A percentile compares a stretch with the other conserved stretches of the same genome.
Evolutionary conservation across 2,888 invertebrate species (phyloP).

Genomic region (Ennomos quercinarius): DNA sequence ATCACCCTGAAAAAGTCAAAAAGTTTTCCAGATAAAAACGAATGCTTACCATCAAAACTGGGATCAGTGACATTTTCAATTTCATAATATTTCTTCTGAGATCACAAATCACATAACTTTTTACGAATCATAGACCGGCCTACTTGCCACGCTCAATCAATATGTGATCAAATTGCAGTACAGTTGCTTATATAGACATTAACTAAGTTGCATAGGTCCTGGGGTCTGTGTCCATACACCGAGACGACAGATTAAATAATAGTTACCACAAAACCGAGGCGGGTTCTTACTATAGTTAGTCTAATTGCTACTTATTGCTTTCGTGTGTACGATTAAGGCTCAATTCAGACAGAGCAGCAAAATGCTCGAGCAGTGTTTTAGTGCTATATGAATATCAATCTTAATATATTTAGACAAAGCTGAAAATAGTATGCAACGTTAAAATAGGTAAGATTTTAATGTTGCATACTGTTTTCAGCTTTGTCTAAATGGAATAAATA

Average conservation of each 20-base stretch:
- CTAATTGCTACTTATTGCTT: conserved; percentile 4
- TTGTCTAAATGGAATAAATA: too few species aligned
- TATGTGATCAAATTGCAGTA: conserved; percentile 33
- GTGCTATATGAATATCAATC: too few species aligned
- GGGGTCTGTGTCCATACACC: conserved; percentile 27
- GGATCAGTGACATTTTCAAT: conserved; percentile 48
- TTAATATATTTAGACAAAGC: too few species aligned
- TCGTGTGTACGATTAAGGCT: too few species aligned
- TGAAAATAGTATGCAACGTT: too few species aligned
- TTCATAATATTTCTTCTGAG: conserved; percentile 40
- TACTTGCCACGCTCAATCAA: conserved; percentile 36
- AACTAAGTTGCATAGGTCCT: conserved; percentile 36
- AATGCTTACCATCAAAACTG: conserved; percentile 57
- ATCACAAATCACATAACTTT: conserved; percentile 59
- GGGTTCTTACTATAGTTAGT: background rate
- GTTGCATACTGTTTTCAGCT: too few species aligned
- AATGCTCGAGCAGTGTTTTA: too few species aligned
- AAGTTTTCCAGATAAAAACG: background rate
- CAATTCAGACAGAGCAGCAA: too few species aligned
- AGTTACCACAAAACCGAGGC: too few species aligned
- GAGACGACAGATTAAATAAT: conserved; percentile 20
- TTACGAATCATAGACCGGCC: conserved; percentile 36
- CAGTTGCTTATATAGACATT: conserved; percentile 43
- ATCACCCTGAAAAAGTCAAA: too few species aligned
- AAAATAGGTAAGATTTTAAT: too few species aligned